Conservation (phyloP, 1,140 invertebrate genomes). For the Spodoptera frugiperda region DNA sequence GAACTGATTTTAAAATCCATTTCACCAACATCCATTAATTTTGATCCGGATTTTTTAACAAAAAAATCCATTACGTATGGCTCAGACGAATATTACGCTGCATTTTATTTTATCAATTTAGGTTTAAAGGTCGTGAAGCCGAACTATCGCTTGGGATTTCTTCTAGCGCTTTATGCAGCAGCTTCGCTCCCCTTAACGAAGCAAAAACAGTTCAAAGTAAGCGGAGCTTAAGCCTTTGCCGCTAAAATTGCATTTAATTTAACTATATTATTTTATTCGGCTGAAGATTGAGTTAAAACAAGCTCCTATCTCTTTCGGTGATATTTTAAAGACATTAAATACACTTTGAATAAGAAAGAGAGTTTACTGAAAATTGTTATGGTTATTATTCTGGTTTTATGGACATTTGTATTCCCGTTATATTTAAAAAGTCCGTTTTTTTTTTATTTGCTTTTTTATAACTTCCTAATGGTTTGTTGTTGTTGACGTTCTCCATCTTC, state of each 20-base stretch:
- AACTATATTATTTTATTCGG: conserved; percentile 27
- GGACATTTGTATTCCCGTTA: not conserved
- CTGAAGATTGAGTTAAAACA: conserved; percentile 12
- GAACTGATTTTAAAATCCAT: no score
- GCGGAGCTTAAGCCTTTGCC: conserved; percentile 26
- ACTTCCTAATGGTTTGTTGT: no score
- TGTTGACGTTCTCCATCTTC: no score
- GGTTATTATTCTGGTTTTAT: not conserved
- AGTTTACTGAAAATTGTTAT: not conserved
- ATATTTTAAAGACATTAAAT: conserved; percentile 9
- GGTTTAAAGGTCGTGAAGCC: conserved; percentile 22
- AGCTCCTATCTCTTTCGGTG: not conserved
- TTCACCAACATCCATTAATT: not conserved
- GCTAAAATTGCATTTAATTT: conserved; percentile 34
- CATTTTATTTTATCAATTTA: conserved; percentile 30
- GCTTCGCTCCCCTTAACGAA: conserved; percentile 1
- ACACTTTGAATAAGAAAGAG: conserved; percentile 27
- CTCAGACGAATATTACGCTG: conserved; percentile 12
- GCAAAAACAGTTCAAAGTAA: conserved; percentile 31
- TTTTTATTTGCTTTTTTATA: not conserved
- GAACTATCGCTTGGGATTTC: not conserved
- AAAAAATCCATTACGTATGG: conserved; percentile 18
- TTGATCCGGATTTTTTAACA: not conserved
- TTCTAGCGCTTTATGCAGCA: conserved; percentile 13
- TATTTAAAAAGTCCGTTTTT: not conserved